Percentiles rank a stretch among this genome's conserved stretches.
Evolutionary conservation across 2,888 invertebrate species (phyloP).

Genomic region (Drosophila diplacantha): DNA sequence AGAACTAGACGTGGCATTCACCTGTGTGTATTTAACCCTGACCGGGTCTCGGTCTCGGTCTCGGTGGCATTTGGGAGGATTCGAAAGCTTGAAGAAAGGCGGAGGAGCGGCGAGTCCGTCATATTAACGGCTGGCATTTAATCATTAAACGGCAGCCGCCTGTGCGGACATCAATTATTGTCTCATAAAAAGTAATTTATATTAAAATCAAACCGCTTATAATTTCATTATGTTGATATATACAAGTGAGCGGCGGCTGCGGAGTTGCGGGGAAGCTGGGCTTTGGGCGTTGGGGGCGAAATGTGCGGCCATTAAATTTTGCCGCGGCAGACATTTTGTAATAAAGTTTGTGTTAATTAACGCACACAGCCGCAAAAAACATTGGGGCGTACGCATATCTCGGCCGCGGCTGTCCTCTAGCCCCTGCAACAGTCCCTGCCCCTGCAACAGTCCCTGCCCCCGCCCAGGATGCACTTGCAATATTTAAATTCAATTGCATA

Average conservation of each 20-base stretch:
- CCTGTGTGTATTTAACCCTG: neutral
- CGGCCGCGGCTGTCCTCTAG: neutral
- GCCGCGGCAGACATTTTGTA: conserved; percentile 52
- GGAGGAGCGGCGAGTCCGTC: neutral
- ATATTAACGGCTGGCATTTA: conserved; percentile 26
- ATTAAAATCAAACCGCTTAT: conserved; percentile 71
- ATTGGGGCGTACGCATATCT: conserved; percentile 10
- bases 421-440: neutral
- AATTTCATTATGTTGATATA: conserved; percentile 67
- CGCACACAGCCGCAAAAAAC: conserved; percentile 44
- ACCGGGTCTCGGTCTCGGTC: too few relatives aligned
- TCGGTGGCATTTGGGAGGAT: neutral
- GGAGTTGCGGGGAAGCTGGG: neutral
- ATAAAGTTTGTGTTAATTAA: conserved; percentile 68
- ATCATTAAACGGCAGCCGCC: conserved; percentile 52
- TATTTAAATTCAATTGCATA: conserved; percentile 72
- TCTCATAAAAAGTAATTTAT: conserved; percentile 72
- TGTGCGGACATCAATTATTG: conserved; percentile 60
- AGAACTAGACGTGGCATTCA: neutral
- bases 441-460: neutral
- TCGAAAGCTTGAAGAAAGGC: neutral
- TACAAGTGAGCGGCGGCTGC: conserved; percentile 9
- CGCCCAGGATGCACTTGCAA: conserved; percentile 50
- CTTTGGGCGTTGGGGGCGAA: conserved; percentile 1
- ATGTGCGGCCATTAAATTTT: conserved; percentile 50